Evolutionary conservation across 2,113 vertebrate genomes (phyloP), one percentile per base, ranked within the genome.

Genomic region (Enhydra lutris): DNA sequence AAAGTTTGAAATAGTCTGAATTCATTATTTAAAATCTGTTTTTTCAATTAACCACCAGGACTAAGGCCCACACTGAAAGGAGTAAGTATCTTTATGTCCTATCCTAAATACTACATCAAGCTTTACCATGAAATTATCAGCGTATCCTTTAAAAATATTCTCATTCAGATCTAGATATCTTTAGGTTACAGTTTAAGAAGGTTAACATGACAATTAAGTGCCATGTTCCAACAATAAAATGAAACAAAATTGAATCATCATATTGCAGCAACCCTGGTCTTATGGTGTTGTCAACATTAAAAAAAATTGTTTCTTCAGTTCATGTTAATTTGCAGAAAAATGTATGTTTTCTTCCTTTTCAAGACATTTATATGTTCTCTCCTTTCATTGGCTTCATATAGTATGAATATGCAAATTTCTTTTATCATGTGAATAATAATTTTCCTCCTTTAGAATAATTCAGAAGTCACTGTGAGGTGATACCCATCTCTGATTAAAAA

Each of bases 1-100:
- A 14, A 92, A 94, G 2, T 97, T 94, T 93, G 63, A 93, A 96
- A 84, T 69, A 55, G 24, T 71, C 21, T 84, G 11, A 50, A 81
- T 80, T 86, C 50, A 13, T 67, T 97, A 26, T 76, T 94, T 96
- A 84, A 63, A 80, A 85, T 76, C 17, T 76, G 2, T 59, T 92
- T 23, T 82, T 90, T 84, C 69, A 55, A 6, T 61, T 94, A 57
- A 84, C 4, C 9, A 89, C n/a, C 18, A 57, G 6, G 11, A 23
- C 63, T 95, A 94, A 69, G 39, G 23, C 39, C 18, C 52, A 95
- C 76, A 1, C 20, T 67, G 34, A 96, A 96, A 52, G 1, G 47
- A 89, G 15, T 76, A 85, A 36, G 34, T 91, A 86, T 12, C 24
- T 55, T 63, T 79, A 36, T 74, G 31, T 57, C 24, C 59, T 92